phyloP scores from a whole-genome alignment of 1,140 invertebrate species.

The Cotesia typhae region DNA sequence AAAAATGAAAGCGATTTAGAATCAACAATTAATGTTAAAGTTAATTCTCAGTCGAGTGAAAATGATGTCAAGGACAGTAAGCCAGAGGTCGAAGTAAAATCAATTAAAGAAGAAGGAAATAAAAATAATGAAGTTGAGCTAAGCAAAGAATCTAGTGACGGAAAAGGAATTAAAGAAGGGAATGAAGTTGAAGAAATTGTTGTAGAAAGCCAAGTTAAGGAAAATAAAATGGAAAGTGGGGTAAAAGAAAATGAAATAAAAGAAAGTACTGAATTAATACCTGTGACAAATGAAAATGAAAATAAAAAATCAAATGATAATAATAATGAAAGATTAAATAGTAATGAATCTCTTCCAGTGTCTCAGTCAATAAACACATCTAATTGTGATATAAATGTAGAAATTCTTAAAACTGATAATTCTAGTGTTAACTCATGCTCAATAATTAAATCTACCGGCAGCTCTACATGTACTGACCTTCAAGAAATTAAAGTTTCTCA shows the following conservation, averaged over 20 bases:
- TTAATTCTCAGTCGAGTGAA: background rate
- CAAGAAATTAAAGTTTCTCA: too few species aligned
- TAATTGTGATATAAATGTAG: background rate
- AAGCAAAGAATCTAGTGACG: background rate
- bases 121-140: too few species aligned
- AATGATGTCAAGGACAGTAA: too few species aligned
- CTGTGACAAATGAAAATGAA: background rate
- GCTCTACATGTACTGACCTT: background rate
- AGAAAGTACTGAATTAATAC: background rate
- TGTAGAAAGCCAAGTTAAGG: background rate
- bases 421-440: background rate
- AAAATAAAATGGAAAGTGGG: slow-evolving; percentile 1
- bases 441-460: slow-evolving; percentile 3
- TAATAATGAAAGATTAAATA: background rate
- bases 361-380: background rate
- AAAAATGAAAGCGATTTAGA: too few species aligned
- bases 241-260: too few species aligned
- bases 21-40: background rate
- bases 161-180: too few species aligned
- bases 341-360: slow-evolving; percentile 1
- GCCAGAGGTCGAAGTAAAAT: slow-evolving; percentile 6
- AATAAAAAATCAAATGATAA: slow-evolving; percentile 3
- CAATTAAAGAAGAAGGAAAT: background rate
- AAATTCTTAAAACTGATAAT: background rate
- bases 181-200: too few species aligned